phyloP scores from a whole-genome alignment of 2,888 invertebrate genomes.

The Xylocampa areola region DNA sequence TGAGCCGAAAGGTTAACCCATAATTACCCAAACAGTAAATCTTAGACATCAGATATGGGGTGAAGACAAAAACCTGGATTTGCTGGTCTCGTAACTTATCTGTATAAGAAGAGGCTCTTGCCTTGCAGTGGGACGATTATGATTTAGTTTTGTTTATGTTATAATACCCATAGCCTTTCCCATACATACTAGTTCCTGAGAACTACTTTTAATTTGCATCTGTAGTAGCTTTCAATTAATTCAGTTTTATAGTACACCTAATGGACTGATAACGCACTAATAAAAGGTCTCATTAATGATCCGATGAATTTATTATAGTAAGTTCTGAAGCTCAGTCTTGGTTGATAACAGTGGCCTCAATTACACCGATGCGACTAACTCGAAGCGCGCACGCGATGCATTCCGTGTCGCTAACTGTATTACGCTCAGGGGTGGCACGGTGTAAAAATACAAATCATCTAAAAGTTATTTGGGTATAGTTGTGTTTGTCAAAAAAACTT shows the following conservation, averaged over 20 bases:
- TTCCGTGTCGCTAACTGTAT: slow-evolving; percentile 60
- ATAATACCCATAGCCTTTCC: background rate
- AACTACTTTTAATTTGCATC: slow-evolving; percentile 22
- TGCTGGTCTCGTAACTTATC: too few species aligned
- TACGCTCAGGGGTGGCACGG: slow-evolving; percentile 38
- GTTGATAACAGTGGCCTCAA: slow-evolving; percentile 55
- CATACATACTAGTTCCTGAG: background rate
- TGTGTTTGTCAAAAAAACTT: too few species aligned
- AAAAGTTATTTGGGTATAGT: background rate
- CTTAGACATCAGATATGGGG: too few species aligned
- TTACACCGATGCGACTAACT: slow-evolving; percentile 49
- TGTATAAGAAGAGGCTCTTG: too few species aligned
- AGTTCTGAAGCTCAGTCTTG: slow-evolving; percentile 40
- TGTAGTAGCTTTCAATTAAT: slow-evolving; percentile 30
- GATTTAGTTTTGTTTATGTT: too few species aligned
- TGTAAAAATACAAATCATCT: background rate
- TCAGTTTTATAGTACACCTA: slow-evolving; percentile 26
- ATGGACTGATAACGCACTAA: slow-evolving; percentile 40
- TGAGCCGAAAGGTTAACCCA: too few species aligned
- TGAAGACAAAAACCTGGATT: too few species aligned
- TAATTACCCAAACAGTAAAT: too few species aligned
- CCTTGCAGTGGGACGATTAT: too few species aligned
- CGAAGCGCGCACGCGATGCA: slow-evolving; percentile 56
- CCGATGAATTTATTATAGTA: slow-evolving; percentile 44
- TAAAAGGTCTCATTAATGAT: slow-evolving; percentile 40